phyloP scores from a whole-genome alignment of 2,113 vertebrate genomes.

The Chrysemys picta region DNA sequence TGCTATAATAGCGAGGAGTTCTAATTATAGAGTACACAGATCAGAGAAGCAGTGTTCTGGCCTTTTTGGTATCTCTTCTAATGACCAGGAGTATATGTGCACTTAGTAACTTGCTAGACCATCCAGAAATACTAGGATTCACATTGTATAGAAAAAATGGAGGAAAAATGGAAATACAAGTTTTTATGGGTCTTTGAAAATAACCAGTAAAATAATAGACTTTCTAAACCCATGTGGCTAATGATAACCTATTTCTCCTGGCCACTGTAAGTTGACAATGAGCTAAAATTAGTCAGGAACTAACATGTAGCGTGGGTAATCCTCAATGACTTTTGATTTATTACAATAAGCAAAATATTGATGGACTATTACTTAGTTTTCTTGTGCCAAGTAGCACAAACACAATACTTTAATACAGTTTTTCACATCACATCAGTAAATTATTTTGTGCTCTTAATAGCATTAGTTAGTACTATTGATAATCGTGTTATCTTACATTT shows the following conservation, averaged over 20 bases:
- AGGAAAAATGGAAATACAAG: neutral
- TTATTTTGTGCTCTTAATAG: neutral
- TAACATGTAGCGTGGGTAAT: neutral
- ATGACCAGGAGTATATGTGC: neutral
- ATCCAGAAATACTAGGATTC: neutral
- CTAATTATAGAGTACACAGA: conserved; percentile 61
- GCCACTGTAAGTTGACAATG: neutral
- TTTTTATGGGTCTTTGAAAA: neutral
- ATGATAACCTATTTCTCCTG: neutral
- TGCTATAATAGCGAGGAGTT: conserved; percentile 51
- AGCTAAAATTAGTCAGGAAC: neutral
- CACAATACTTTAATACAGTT: neutral
- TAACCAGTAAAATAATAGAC: neutral
- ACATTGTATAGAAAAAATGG: neutral
- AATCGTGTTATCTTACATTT: neutral
- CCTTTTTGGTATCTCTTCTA: conserved; percentile 29
- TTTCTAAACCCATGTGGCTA: neutral
- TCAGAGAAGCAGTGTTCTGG: neutral
- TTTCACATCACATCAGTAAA: neutral
- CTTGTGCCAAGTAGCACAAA: neutral
- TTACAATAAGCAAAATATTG: neutral
- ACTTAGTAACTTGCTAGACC: conserved; percentile 7
- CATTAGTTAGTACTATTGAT: neutral
- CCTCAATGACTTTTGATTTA: neutral
- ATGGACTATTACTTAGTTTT: neutral